Evolutionary conservation across 2,888 invertebrate genomes (phyloP), one percentile per base, ranked within the genome.

Genomic region (Podabrus alpinus): DNA sequence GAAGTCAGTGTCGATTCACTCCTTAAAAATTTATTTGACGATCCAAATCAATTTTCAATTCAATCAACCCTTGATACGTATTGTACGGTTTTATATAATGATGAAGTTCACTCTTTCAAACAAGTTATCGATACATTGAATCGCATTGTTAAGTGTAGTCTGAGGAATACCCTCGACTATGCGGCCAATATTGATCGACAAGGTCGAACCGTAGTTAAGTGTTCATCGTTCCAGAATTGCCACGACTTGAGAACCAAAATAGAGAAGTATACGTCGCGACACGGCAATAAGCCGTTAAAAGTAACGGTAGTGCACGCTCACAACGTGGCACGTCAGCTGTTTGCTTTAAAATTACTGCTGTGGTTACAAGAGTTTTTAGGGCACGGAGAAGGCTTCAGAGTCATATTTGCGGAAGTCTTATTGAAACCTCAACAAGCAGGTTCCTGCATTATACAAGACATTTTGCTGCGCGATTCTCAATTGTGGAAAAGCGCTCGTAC

Each of bases 51-150:
- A n/a, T n/a, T n/a, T n/a, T n/a, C n/a, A n/a, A n/a, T n/a, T n/a
- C n/a, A n/a, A n/a, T n/a, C n/a, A n/a, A n/a, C n/a, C n/a, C 89
- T 91, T 0, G 92, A 94, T 80, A 91, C 91, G n/a, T 98, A 94
- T 87, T 95, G 96, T 86, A 98, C 98, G 0, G 96, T 99, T 77
- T 90, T 99, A 1, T 99, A 97, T 86, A 99, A 99, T 86, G 99
- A 99, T 85, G 99, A 99, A 88, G 94, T 96, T 1, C 99, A 99
- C 86, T 99, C 99, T 0, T 99, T 99, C 86, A 98, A 99, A 85
- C 97, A 97, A 89, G 98, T 99, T 11, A 99, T 99, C 79, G 92
- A 91, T 69, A 97, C 97, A 0, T 88, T 99, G 77, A 94, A 92
- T 13, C 91, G 96, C 77, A 95, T 98, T 29, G 93, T 98, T 80